Evolutionary conservation across 2,797 vertebrate species (phyloP).

Genomic region (Rachycentron canadum): DNA sequence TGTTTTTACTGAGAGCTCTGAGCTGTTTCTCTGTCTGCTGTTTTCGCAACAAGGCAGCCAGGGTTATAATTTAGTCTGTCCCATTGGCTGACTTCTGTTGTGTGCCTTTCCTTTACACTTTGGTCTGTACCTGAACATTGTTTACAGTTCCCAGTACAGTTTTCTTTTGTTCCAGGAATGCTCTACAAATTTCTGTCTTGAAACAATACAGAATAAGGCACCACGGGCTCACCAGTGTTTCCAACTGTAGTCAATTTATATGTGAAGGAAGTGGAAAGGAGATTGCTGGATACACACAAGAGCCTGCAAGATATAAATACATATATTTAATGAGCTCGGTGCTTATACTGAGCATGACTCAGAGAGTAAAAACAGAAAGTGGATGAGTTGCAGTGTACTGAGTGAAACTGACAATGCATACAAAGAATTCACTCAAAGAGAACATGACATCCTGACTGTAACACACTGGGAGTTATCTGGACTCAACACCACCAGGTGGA

Average conservation of each 20-base stretch:
- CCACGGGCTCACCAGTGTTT: background rate
- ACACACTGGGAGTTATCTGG: background rate
- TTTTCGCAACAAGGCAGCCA: background rate
- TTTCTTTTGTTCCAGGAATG: background rate
- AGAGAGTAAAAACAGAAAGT: background rate
- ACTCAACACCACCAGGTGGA: background rate
- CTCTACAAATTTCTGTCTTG: background rate
- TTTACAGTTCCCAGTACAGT: background rate
- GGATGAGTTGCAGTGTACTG: background rate
- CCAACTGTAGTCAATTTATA: conserved; percentile 12
- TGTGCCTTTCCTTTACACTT: background rate
- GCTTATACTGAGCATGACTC: background rate
- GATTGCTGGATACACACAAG: background rate
- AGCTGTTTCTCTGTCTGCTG: conserved; percentile 2
- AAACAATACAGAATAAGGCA: conserved; percentile 17
- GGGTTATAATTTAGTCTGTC: background rate
- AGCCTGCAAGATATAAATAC: background rate
- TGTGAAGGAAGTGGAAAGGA: background rate
- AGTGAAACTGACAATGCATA: background rate
- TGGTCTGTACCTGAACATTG: background rate
- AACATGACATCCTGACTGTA: background rate
- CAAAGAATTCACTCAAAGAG: background rate
- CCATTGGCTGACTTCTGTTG: background rate
- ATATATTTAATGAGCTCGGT: background rate
- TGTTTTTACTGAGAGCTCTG: background rate